Evolutionary conservation across 2,888 invertebrate species (phyloP).

Genomic region (Harmothoe impar): DNA sequence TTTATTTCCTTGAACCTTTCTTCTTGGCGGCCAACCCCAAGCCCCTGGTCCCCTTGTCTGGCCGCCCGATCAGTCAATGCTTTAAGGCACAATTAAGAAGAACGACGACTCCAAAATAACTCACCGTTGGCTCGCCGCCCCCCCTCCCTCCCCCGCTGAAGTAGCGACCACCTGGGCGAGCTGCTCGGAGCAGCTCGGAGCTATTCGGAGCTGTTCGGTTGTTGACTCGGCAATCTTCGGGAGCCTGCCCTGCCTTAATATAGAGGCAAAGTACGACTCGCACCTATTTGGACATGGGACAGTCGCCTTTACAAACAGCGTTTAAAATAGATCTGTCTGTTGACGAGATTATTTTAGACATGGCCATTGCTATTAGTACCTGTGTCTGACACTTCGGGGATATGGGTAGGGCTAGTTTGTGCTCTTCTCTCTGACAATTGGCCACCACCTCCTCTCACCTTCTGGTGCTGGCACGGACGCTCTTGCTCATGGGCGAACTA

Average conservation of each 20-base stretch:
- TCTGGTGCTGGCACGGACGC: background rate
- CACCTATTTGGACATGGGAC: constrained; percentile 8
- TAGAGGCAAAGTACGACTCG: background rate
- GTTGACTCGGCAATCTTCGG: constrained; percentile 10
- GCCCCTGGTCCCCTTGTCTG: background rate
- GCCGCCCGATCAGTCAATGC: constrained; percentile 16
- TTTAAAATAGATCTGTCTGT: background rate
- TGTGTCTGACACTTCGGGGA: background rate
- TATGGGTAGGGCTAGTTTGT: background rate
- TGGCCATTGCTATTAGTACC: background rate
- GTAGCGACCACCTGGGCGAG: background rate
- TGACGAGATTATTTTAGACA: background rate
- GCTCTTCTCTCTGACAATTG: background rate
- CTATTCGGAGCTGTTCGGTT: background rate
- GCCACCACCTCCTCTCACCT: background rate
- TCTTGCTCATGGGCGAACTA: background rate
- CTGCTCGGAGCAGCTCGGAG: too few species aligned
- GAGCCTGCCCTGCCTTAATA: background rate
- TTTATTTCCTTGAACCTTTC: background rate
- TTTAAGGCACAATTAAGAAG: constrained; percentile 39
- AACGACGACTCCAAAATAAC: background rate
- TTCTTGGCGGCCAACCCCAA: background rate
- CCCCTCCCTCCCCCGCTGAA: too few species aligned
- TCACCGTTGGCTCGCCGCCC: background rate
- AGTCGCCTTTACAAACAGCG: background rate